Percentiles rank a stretch among this genome's conserved stretches.
These are phyloP conservation scores for Drosophila ezoana DNA, from an alignment of 2,888 invertebrate species.

Conservation along the genomic window DNA sequence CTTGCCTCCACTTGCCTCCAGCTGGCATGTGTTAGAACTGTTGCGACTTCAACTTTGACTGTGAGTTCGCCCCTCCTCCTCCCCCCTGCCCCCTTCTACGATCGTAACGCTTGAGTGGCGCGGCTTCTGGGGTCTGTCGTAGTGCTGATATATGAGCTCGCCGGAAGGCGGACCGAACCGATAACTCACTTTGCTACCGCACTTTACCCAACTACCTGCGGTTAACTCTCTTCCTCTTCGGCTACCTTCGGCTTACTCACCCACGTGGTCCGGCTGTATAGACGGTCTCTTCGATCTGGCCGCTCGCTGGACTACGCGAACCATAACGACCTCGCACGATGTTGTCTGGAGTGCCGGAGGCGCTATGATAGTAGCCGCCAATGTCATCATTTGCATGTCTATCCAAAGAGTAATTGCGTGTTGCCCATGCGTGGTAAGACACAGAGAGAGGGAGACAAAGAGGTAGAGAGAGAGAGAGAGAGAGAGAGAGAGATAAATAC, in stretches of 20 bases:
- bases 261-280: conserved; percentile 92
- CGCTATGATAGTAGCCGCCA: conserved; percentile 89
- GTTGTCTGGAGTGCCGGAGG: conserved; percentile 88
- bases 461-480: conserved; percentile 7
- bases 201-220: conserved; percentile 39
- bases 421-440: conserved; percentile 52
- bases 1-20: conserved; percentile 4
- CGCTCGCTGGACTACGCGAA: conserved; percentile 89
- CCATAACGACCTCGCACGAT: conserved; percentile 90
- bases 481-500: conserved; percentile 5
- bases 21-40: conserved; percentile 73
- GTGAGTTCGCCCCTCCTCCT: conserved; percentile 4
- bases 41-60: conserved; percentile 55
- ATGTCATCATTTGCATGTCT: conserved; percentile 88
- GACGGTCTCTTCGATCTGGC: conserved; percentile 89
- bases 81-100: background rate
- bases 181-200: conserved; percentile 66
- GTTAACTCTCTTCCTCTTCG: conserved; percentile 8
- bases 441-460: background rate
- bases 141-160: conserved; percentile 66
- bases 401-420: conserved; percentile 57
- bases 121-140: conserved; percentile 31
- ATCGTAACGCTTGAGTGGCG: conserved; percentile 76
- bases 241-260: conserved; percentile 83
- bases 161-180: conserved; percentile 47